These are phyloP conservation scores for Tromatobia lineatoria DNA, from an alignment of 2,888 invertebrate genomes.

Conservation along the genomic window DNA sequence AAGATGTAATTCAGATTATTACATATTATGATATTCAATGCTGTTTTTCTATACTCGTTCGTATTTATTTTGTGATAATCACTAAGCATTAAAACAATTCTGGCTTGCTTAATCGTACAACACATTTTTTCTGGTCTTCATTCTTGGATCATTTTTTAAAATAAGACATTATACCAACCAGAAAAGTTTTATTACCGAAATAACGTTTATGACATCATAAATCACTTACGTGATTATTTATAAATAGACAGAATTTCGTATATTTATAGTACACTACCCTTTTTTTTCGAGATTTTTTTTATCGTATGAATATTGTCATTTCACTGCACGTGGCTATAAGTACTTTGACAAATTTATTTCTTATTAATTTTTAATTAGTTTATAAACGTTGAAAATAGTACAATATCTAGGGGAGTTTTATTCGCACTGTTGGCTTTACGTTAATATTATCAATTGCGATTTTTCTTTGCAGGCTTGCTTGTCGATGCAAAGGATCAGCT, in stretches of 20 bases:
- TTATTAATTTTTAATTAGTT: no score
- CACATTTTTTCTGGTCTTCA: not conserved
- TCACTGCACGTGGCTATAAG: no score
- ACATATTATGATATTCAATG: not conserved
- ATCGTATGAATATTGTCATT: no score
- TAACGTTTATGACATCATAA: no score
- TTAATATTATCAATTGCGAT: not conserved
- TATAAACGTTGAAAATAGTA: no score
- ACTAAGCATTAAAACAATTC: not conserved
- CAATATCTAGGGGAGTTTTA: no score
- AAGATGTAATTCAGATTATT: slow-evolving; percentile 3
- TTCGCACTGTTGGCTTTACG: not conserved
- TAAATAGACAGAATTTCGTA: no score
- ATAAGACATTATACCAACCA: not conserved
- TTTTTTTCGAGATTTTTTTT: no score
- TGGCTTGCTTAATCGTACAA: not conserved
- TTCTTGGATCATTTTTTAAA: not conserved
- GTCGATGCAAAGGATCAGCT: slow-evolving; percentile 5
- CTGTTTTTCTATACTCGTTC: not conserved
- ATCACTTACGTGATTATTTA: no score
- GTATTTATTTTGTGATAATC: not conserved
- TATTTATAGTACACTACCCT: no score
- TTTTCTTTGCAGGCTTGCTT: not conserved
- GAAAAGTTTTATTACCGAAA: not conserved
- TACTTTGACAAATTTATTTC: no score